Base-by-base conservation (phyloP, 2,113 vertebrate species). In the Phyllostomus hastatus region DNA sequence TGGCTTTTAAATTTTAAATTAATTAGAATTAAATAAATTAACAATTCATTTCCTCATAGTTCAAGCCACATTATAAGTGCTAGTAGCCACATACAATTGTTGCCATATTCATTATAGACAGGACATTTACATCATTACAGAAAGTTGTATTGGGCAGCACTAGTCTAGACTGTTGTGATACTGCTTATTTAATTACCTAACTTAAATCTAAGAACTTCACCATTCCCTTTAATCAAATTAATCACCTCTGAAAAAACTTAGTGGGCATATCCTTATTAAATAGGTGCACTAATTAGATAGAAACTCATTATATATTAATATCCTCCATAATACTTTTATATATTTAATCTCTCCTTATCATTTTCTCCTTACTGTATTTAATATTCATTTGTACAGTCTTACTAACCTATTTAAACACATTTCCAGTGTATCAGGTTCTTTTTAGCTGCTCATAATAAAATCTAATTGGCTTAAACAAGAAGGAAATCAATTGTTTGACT, bases 1-100 rank as follows among this genome's bases (percentile, higher is more conserved):
- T 61, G 69, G 10, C 20, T 90, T 96, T 94, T 91, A 41, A 90
- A 82, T 35, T 79, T 84, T 80, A 43, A 69, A 90, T 83, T 80
- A 52, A 61, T 24, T 66, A 41, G 22, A 81, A 33, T 46, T 57
- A 78, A 43, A 61, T 31, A 59, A 35, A 43, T 41, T 38, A 70
- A 33, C 48, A 48, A 1, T 48, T 67, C 4, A 70, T 88, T 94
- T 91, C 61, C 8, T 90, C 1, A 2, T 48, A 89, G 48, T 41
- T 14, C 19, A 59, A 41, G 59, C 61, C 50, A 16, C 22, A 11
- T 64, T 67, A 20, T 10, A 1, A 5, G 43, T 52, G 54, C 3
- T 52, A 9, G 15, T 46, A 26, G 66, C 83, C 24, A 10, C 1
- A 2, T 28, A 9, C 22, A 38, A 24, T 22, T 35, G 9, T 61